These are phyloP conservation scores for Rambutsinella grinnellia DNA, from an alignment of 2,888 invertebrate genomes.

Conservation along the genomic window DNA sequence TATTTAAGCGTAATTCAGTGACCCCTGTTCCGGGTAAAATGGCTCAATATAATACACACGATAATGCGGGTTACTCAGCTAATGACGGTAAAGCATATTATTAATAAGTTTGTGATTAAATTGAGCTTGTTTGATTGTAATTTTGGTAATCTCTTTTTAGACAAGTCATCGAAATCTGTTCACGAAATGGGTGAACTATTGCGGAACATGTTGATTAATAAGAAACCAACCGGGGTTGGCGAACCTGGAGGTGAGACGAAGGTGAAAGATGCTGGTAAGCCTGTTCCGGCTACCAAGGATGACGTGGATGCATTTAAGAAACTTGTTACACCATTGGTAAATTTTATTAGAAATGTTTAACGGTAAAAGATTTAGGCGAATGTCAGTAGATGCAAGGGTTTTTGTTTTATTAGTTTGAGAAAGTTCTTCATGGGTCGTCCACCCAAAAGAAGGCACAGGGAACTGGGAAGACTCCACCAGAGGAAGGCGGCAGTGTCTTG, in stretches of 20 bases:
- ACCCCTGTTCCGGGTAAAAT: slow-evolving; percentile 62
- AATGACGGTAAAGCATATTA: slow-evolving; percentile 40
- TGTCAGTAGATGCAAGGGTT: neutral
- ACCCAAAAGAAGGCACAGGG: slow-evolving; percentile 22
- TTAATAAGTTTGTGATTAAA: too few species aligned
- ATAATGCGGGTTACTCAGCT: too few species aligned
- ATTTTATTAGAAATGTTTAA: neutral
- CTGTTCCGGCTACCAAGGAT: slow-evolving; percentile 29
- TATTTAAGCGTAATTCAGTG: slow-evolving; percentile 83
- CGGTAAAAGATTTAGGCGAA: too few species aligned
- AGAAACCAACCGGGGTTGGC: slow-evolving; percentile 1
- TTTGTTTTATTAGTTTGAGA: slow-evolving; percentile 28
- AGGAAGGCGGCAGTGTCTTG: slow-evolving; percentile 27
- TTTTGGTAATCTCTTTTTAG: too few species aligned
- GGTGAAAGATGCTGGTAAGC: slow-evolving; percentile 28
- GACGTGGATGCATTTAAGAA: slow-evolving; percentile 62
- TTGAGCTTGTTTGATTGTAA: too few species aligned
- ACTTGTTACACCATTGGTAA: slow-evolving; percentile 54
- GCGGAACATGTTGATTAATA: slow-evolving; percentile 51
- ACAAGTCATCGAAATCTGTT: slow-evolving; percentile 44
- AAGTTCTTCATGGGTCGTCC: slow-evolving; percentile 35
- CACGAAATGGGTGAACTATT: slow-evolving; percentile 53
- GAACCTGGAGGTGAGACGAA: slow-evolving; percentile 14
- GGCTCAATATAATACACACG: slow-evolving; percentile 14
- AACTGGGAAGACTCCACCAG: slow-evolving; percentile 17